A percentile compares a stretch with the other conserved stretches of the same genome.
Evolutionary conservation across 1,140 invertebrate genomes (phyloP).

Genomic region (Polypedilum vanderplanki): DNA sequence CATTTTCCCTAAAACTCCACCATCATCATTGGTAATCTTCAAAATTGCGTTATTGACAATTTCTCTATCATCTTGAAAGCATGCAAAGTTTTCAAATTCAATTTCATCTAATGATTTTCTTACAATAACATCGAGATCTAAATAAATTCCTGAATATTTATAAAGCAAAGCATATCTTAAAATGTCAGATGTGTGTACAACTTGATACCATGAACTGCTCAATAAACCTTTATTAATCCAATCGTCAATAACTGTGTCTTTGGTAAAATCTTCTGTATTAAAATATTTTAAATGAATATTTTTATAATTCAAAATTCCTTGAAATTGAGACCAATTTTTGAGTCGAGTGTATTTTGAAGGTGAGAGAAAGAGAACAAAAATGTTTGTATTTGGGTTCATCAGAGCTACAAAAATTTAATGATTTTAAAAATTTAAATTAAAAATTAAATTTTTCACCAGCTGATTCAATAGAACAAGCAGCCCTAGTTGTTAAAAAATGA

Average conservation of each 20-base stretch:
- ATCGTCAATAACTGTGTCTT: background rate
- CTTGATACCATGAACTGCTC: background rate
- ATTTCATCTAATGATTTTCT: background rate
- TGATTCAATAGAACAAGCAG: background rate
- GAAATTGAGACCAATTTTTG: conserved; percentile 4
- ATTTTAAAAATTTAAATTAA: background rate
- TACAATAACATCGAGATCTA: conserved; percentile 29
- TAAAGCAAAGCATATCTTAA: conserved; percentile 19
- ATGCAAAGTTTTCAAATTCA: background rate
- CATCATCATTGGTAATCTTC: conserved; percentile 29
- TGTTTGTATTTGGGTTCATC: background rate
- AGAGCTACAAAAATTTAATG: background rate
- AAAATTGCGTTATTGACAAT: background rate
- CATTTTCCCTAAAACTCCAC: background rate
- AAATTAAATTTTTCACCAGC: background rate
- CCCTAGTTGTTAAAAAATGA: background rate
- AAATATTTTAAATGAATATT: conserved; percentile 8
- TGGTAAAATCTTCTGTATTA: background rate
- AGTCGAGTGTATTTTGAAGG: background rate
- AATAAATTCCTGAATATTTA: conserved; percentile 30
- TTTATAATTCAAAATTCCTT: background rate
- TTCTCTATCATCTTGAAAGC: background rate
- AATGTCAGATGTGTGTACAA: background rate
- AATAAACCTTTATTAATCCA: background rate
- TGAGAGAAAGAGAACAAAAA: background rate